Percentiles rank a stretch among this genome's conserved stretches.
phyloP scores from a whole-genome alignment of 2,888 invertebrate genomes.

The Drosophila lutescens region DNA sequence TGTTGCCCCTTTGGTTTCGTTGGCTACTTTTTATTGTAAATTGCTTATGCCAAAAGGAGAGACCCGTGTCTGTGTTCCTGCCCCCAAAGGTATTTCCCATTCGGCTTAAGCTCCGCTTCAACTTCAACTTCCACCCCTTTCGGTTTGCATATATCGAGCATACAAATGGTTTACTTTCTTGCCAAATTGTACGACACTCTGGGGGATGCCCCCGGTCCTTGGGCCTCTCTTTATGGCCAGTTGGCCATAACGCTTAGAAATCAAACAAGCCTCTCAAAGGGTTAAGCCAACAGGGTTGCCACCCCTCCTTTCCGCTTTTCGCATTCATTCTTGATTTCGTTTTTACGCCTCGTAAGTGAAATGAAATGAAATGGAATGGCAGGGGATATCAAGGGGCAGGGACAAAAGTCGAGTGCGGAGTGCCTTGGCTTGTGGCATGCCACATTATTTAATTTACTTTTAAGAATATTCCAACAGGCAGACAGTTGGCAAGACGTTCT shows the following conservation, averaged over 20 bases:
- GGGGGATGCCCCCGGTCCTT: conserved; percentile 49
- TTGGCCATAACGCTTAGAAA: conserved; percentile 68
- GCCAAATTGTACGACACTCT: conserved; percentile 75
- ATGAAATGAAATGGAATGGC: conserved; percentile 64
- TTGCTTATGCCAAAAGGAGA: conserved; percentile 69
- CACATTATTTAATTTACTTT: conserved; percentile 80
- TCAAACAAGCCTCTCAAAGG: conserved; percentile 70
- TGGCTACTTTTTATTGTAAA: conserved; percentile 74
- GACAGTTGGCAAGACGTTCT: conserved; percentile 24
- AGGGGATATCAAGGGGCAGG: not conserved
- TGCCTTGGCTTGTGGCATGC: conserved; percentile 65
- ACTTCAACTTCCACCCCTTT: conserved; percentile 15
- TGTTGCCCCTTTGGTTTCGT: conserved; percentile 52
- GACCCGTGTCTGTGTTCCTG: conserved; percentile 45
- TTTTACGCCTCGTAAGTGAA: conserved; percentile 78
- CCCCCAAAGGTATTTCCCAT: conserved; percentile 61
- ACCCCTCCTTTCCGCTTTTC: not conserved
- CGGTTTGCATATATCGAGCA: conserved; percentile 28
- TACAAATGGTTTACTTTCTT: conserved; percentile 55
- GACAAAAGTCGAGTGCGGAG: conserved; percentile 14
- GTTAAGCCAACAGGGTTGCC: conserved; percentile 45
- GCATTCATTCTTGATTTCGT: conserved; percentile 59
- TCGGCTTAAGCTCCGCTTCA: conserved; percentile 26
- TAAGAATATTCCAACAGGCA: conserved; percentile 64
- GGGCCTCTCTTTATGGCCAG: conserved; percentile 37